Evolutionary conservation across 1,140 invertebrate species (phyloP), one percentile per base, ranked within the genome.

Genomic region (Drosophila saltans): DNA sequence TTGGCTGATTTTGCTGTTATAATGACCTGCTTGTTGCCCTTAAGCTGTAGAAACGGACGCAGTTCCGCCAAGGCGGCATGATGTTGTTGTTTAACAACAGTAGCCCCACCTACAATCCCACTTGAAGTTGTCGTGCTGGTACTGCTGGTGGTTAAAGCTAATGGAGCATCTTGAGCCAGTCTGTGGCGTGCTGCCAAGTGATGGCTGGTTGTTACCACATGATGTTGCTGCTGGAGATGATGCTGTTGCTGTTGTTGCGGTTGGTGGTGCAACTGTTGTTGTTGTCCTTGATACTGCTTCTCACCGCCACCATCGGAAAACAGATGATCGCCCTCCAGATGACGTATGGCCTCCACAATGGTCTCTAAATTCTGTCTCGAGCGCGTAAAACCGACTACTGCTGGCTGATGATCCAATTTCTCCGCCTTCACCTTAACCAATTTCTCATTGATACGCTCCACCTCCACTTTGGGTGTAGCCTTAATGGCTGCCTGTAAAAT

Each of bases 271-370:
- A 73, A 72, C 78, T 74, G 75, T 61, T 78, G 78, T 48, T 81
- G 83, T 70, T 82, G 85, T 26, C 72, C 56, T 58, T 80, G 74
- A 36, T 86, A 91, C 60, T 94, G 93, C 58, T 77, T 75, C 10
- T 61, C 93, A 0, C 58, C 59, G 81, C 96, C 59, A 81, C 96
- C 96, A 80, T 97, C 96, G 72, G 94, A 94, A 91, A 98, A 98
- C 78, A 98, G 93, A 92, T 98, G 97, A 92, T 98, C 97, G 6
- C 98, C 98, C 92, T 99, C 98, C 66, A 99, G 93, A n/a, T 92
- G 98, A 41, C 98, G 95, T 78, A 99, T 99, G 28, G 98, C 98
- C 91, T 99, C 98, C 7, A 99, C 98, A 71, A 99, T 99, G 1
- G 98, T 99, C 92, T 99, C 98, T 69, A 99, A 93, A 92, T 99